These are phyloP conservation scores for Vanessa atalanta DNA, from an alignment of 1,140 invertebrate species.

Conservation along the genomic window DNA sequence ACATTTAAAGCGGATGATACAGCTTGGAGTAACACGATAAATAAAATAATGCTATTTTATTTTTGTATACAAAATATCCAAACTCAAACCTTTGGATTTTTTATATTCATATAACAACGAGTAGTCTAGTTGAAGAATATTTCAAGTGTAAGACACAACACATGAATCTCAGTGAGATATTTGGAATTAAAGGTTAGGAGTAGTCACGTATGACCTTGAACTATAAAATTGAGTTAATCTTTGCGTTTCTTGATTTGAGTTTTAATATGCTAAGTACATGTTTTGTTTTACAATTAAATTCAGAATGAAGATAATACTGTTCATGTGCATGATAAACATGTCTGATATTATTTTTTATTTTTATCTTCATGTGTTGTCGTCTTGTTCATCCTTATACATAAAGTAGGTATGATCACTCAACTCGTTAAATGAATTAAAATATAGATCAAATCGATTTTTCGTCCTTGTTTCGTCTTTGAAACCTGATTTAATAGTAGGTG, in stretches of 20 bases:
- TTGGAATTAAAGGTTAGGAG: conserved; percentile 17
- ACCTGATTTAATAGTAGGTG: no score
- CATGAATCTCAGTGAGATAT: conserved; percentile 11
- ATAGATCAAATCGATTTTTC: no score
- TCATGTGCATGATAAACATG: not conserved
- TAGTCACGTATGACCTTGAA: conserved; percentile 25
- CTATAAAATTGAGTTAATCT: conserved; percentile 28
- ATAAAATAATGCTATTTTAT: no score
- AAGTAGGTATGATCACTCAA: no score
- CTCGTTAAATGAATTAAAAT: no score
- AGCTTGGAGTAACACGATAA: no score
- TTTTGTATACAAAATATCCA: no score
- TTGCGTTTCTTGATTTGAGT: conserved; percentile 21
- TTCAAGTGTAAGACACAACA: conserved; percentile 13
- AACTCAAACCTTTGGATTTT: no score
- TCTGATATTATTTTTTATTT: not conserved
- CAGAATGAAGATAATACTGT: not conserved
- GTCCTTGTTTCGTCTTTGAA: no score
- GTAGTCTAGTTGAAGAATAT: no score
- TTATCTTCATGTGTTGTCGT: not conserved
- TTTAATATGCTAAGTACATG: conserved; percentile 17
- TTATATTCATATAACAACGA: no score
- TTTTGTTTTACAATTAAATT: not conserved
- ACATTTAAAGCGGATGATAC: no score
- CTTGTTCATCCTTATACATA: not conserved